These are phyloP conservation scores for Drosophila rufa DNA, from an alignment of 1,140 invertebrate genomes.

Conservation along the genomic window DNA sequence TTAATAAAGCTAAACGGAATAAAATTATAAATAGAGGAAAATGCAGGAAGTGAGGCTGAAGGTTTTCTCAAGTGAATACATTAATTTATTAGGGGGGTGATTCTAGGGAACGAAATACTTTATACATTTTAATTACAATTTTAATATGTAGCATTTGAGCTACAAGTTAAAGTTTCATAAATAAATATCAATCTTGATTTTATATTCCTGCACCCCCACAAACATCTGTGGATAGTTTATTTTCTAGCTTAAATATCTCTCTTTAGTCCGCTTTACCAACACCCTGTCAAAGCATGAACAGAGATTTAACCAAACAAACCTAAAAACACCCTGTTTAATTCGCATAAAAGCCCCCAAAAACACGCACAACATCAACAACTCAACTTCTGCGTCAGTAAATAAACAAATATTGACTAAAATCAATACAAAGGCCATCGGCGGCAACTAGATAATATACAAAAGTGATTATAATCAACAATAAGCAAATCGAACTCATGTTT, in stretches of 20 bases:
- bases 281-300: neutral
- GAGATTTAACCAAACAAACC: neutral
- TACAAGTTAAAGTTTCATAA: too few relatives aligned
- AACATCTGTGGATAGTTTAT: too few relatives aligned
- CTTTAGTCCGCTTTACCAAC: neutral
- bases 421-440: constrained; percentile 61
- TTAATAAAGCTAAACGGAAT: too few relatives aligned
- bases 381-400: constrained; percentile 73
- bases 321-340: constrained; percentile 23
- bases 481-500: constrained; percentile 39
- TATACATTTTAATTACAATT: too few relatives aligned
- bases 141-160: too few relatives aligned
- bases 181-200: too few relatives aligned
- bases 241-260: too few relatives aligned
- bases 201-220: too few relatives aligned
- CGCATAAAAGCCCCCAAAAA: constrained; percentile 44
- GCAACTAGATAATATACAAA: constrained; percentile 53
- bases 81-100: too few relatives aligned
- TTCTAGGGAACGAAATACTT: too few relatives aligned
- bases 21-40: neutral
- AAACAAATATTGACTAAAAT: constrained; percentile 81
- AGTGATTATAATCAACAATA: constrained; percentile 49
- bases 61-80: too few relatives aligned
- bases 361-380: constrained; percentile 52
- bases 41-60: too few relatives aligned